Conservation (phyloP, 1,140 invertebrate genomes). For the Lerema accius region DNA sequence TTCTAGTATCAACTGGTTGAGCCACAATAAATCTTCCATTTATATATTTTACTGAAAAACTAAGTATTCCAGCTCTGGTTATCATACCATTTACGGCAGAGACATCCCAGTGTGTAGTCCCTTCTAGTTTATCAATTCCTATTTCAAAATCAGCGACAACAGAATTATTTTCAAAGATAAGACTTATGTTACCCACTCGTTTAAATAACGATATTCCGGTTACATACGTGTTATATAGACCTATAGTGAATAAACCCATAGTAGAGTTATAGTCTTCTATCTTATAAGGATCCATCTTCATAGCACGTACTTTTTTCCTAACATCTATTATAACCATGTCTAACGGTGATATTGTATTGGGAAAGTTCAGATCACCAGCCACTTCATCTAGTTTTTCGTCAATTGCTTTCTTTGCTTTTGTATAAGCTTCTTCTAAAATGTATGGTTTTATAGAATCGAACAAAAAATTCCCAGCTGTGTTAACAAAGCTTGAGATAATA, state of each 20-base stretch:
- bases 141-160: constrained; percentile 87
- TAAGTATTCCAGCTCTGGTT: constrained; percentile 88
- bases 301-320: constrained; percentile 87
- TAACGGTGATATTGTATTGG: constrained; percentile 92
- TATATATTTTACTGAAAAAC: too few species aligned
- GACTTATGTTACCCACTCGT: constrained; percentile 89
- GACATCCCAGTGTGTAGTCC: constrained; percentile 90
- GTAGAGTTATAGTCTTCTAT: constrained; percentile 88
- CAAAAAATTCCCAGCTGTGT: constrained; percentile 89
- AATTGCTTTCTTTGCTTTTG: constrained; percentile 86
- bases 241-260: constrained; percentile 86
- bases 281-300: constrained; percentile 89
- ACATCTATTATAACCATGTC: constrained; percentile 90
- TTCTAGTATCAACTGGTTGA: constrained; percentile 89
- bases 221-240: constrained; percentile 89
- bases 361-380: constrained; percentile 87
- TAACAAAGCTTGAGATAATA: constrained; percentile 90
- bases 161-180: constrained; percentile 88
- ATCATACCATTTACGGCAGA: constrained; percentile 86
- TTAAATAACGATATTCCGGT: constrained; percentile 91
- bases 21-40: constrained; percentile 86
- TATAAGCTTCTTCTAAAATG: constrained; percentile 90
- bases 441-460: constrained; percentile 94
- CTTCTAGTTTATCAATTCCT: constrained; percentile 90
- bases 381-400: constrained; percentile 86